Percentiles rank a stretch among this genome's conserved stretches.
Conservation (phyloP, 2,797 vertebrate species). For the Acomys russatus region DNA sequence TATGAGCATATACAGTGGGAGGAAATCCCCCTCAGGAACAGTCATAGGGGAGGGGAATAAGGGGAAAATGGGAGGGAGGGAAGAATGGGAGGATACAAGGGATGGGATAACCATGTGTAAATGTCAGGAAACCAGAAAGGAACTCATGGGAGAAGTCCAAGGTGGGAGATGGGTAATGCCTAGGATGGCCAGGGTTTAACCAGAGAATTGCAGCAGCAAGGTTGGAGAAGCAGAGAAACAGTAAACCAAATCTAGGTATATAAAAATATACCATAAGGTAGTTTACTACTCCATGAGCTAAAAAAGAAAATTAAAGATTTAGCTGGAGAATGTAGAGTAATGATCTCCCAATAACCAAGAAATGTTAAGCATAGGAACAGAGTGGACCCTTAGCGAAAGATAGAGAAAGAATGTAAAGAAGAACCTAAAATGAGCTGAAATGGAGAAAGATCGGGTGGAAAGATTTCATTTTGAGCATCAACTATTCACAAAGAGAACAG, state of each 20-base stretch:
- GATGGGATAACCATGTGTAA: too few relatives aligned
- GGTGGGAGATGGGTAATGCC: neutral
- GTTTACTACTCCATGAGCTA: neutral
- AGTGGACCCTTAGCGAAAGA: neutral
- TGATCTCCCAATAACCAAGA: neutral
- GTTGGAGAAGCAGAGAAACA: too few relatives aligned
- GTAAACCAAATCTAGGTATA: too few relatives aligned
- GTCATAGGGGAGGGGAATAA: too few relatives aligned
- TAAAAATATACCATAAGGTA: too few relatives aligned
- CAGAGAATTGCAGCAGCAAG: too few relatives aligned
- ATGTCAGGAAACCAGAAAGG: neutral
- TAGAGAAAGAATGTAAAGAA: neutral
- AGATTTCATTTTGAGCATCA: neutral
- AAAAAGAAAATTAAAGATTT: neutral
- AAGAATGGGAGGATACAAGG: too few relatives aligned
- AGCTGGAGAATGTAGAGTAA: neutral
- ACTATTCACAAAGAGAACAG: neutral
- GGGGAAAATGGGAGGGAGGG: too few relatives aligned
- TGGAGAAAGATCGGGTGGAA: neutral
- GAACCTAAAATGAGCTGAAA: neutral
- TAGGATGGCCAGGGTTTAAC: too few relatives aligned
- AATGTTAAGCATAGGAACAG: neutral
- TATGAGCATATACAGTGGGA: too few relatives aligned
- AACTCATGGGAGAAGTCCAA: neutral
- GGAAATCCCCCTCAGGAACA: too few relatives aligned